Percentiles rank a stretch among this genome's conserved stretches.
Evolutionary conservation across 2,888 invertebrate genomes (phyloP).

Genomic region (Tenthredo amoena): DNA sequence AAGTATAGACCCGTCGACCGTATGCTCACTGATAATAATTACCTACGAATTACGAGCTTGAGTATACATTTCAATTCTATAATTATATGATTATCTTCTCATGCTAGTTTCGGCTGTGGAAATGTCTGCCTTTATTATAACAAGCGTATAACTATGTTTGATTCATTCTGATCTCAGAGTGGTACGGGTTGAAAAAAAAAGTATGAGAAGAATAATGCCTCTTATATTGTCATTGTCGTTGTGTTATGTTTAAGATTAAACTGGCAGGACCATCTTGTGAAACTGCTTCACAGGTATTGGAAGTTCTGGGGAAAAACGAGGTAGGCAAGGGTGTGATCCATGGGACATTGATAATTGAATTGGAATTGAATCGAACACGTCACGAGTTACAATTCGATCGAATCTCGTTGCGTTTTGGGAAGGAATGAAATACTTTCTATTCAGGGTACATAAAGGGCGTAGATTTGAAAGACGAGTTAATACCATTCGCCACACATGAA

Average conservation of each 20-base stretch:
- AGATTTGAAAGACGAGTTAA: constrained; percentile 48
- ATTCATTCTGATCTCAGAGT: neutral
- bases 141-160: constrained; percentile 11
- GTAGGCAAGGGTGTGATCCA: constrained; percentile 4
- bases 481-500: constrained; percentile 44
- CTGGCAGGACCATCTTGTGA: neutral
- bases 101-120: neutral
- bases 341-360: constrained; percentile 37
- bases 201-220: neutral
- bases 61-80: constrained; percentile 32
- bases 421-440: constrained; percentile 47
- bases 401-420: constrained; percentile 41
- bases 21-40: constrained; percentile 28
- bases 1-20: neutral
- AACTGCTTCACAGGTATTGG: neutral
- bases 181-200: neutral
- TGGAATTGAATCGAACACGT: constrained; percentile 47
- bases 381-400: constrained; percentile 34
- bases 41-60: constrained; percentile 29
- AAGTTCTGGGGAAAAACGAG: neutral
- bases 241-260: neutral
- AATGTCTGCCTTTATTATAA: constrained; percentile 20
- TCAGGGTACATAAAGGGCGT: constrained; percentile 42
- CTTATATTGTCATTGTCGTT: neutral
- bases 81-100: constrained; percentile 21